Conservation (phyloP, 2,113 vertebrate species). For the Neogale vison region DNA sequence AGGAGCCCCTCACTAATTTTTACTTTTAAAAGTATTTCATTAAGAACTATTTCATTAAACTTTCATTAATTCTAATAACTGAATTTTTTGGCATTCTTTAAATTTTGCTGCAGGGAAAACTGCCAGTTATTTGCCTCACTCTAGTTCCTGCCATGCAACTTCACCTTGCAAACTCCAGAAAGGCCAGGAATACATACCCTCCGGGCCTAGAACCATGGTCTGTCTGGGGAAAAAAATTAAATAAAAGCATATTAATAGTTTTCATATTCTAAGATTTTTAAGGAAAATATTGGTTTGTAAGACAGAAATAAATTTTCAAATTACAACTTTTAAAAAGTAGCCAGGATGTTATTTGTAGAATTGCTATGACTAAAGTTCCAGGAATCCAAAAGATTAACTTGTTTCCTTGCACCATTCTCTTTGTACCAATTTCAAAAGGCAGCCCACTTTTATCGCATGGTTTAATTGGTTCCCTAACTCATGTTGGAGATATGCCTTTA, state of each 20-base stretch:
- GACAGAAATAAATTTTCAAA: not conserved
- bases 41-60: not conserved
- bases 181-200: not conserved
- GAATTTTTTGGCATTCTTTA: not conserved
- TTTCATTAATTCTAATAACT: not conserved
- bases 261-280: not conserved
- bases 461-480: conserved; percentile 4
- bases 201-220: not conserved
- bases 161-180: not conserved
- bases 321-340: not conserved
- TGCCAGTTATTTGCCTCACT: not conserved
- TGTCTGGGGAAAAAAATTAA: not conserved
- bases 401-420: not conserved
- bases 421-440: not conserved
- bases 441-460: not conserved
- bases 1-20: not conserved
- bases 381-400: not conserved
- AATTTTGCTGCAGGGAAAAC: not conserved
- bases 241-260: not conserved
- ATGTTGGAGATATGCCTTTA: not conserved
- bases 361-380: not conserved
- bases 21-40: not conserved
- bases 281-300: not conserved
- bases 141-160: not conserved
- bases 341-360: not conserved